phyloP scores from a whole-genome alignment of 2,797 vertebrate genomes.

The Sebastes kiyomatsui region DNA sequence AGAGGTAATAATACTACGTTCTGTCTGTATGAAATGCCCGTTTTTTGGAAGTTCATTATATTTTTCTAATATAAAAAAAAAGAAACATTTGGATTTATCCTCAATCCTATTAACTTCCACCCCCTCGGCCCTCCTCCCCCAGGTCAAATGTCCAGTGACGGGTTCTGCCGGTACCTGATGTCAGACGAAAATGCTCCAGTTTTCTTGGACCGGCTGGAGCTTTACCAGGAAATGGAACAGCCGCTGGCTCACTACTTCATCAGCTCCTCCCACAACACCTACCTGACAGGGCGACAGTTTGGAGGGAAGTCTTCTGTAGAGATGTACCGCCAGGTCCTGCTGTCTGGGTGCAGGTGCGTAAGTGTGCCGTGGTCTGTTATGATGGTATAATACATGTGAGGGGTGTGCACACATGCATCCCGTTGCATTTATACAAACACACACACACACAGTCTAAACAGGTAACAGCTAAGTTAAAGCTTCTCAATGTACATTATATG shows the following conservation, averaged over 20 bases:
- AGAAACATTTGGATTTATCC: not conserved
- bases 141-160: conserved; percentile 95
- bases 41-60: not conserved
- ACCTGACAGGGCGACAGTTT: conserved; percentile 96
- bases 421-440: not conserved
- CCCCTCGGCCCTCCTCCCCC: not conserved
- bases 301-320: conserved; percentile 97
- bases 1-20: not conserved
- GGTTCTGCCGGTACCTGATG: conserved; percentile 98
- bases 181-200: conserved; percentile 98
- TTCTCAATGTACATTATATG: not conserved
- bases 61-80: not conserved
- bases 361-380: not conserved
- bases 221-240: conserved; percentile 99
- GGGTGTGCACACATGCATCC: no score
- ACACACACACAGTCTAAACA: not conserved
- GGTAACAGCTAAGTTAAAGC: not conserved
- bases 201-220: conserved; percentile 94
- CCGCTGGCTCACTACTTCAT: conserved; percentile 97
- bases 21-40: not conserved
- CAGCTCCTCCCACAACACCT: conserved; percentile 98
- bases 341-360: conserved; percentile 94
- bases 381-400: no score
- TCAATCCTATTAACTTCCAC: not conserved
- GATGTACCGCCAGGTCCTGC: conserved; percentile 97